Base-by-base conservation (phyloP, 1,140 invertebrate species). In the Babylonia areolata region DNA sequence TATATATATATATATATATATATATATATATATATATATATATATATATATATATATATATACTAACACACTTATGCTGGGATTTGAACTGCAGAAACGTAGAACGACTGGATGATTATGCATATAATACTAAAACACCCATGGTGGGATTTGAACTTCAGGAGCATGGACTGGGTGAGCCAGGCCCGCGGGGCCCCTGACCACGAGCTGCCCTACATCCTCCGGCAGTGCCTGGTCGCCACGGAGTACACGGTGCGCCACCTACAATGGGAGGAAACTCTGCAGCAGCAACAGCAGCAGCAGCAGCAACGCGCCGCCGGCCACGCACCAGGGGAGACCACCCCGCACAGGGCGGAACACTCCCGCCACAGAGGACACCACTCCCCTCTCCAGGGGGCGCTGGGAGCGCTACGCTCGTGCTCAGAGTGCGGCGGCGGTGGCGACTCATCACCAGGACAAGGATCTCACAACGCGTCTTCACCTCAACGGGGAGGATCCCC, bases 211-310 rank as follows among this genome's bases (percentile, higher is more conserved):
- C 51, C 73, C 20, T 80, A 83, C 51, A 81, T 88, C 51, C 85
- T 88, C 37, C 69, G 87, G 9, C 87, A 88, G 78, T 88, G 87
- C 64, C 75, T 88, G 35, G 71, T 88, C 28, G 84, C 87, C 23
- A 85, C 87, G 31, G 80, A 86, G 73, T 84, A 88, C 73, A 83
- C 71, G 11, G 84, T 88, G 20, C 64, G 84, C 15, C 87, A 85
- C 37, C 71, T 88, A 31, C 79, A 80, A 15, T 88, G 87, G 87
- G 87, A 88, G 78, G 87, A 88, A 23, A 82, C 81, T 31, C 79
- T 84, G 28, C 35, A 11, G 15, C 35, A 77, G 37, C 71, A 31
- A n/a, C n/a, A 3, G 33, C 6, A 11, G 33, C 31, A 33, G 86
- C 6, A 6, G 11, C 31, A 75, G 2, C 31, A 3, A 2, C 37